Conservation (phyloP, 2,113 vertebrate genomes). For the Myrmecobius fasciatus region DNA sequence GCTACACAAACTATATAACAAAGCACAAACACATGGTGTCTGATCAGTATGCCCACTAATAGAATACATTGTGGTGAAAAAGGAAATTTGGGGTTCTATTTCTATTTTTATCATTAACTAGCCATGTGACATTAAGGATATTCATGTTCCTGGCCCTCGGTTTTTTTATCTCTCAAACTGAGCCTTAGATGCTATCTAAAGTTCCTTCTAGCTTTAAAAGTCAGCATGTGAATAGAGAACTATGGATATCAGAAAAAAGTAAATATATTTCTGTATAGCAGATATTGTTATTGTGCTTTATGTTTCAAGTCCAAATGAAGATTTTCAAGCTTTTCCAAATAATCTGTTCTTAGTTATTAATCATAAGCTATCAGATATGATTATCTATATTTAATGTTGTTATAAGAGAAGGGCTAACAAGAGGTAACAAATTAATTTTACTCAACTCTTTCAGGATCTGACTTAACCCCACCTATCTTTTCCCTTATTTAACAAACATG, state of each 20-base stretch:
- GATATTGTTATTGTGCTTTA: background rate
- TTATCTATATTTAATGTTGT: background rate
- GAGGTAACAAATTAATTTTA: background rate
- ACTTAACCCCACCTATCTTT: background rate
- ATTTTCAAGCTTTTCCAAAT: background rate
- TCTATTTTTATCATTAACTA: background rate
- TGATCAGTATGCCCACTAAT: background rate
- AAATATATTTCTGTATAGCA: background rate
- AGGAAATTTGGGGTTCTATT: background rate
- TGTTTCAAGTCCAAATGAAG: background rate
- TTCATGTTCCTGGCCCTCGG: background rate
- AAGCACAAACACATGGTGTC: background rate
- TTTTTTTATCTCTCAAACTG: background rate
- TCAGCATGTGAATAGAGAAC: background rate
- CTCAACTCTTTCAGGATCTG: background rate
- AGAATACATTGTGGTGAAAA: background rate
- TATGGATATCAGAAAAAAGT: background rate
- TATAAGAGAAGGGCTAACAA: background rate
- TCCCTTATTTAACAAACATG: background rate
- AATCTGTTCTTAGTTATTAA: background rate
- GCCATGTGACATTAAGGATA: background rate
- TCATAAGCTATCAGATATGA: background rate
- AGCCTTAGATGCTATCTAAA: background rate
- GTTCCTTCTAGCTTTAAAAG: background rate
- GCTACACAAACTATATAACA: background rate